Percentiles rank a stretch among this genome's conserved stretches.
Conservation (phyloP, 2,797 vertebrate species). For the Esox masquinongy region DNA sequence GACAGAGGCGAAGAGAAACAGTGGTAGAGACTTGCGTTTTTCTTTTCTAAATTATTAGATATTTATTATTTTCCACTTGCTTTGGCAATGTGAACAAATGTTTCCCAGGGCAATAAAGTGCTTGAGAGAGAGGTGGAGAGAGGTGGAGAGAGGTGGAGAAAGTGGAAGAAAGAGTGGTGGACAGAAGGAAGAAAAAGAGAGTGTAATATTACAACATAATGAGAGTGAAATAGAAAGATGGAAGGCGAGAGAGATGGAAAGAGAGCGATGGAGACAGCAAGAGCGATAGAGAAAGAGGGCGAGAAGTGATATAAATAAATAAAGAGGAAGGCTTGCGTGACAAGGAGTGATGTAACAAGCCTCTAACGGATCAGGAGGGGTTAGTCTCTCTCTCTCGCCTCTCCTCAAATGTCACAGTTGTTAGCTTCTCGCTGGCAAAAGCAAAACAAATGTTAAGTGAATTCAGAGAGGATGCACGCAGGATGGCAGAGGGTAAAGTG, state of each 20-base stretch:
- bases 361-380: constrained; percentile 29
- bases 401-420: constrained; percentile 58
- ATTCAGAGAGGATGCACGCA: constrained; percentile 48
- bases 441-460: constrained; percentile 64
- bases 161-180: no score
- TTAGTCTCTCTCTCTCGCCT: constrained; percentile 19
- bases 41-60: no score
- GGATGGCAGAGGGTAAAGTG: neutral
- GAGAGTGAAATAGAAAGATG: neutral
- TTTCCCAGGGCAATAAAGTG: neutral
- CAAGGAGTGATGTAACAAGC: constrained; percentile 66
- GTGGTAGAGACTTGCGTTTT: neutral
- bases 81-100: no score
- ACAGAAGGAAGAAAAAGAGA: neutral
- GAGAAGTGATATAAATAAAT: constrained; percentile 53
- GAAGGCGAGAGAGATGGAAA: constrained; percentile 22
- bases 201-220: no score
- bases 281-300: neutral
- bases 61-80: no score
- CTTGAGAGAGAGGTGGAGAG: neutral
- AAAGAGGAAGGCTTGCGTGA: constrained; percentile 63
- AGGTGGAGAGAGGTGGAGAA: neutral
- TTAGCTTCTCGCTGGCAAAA: constrained; percentile 57
- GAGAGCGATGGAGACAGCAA: neutral
- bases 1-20: neutral